Evolutionary conservation across 2,113 vertebrate species (phyloP), one percentile per base, ranked within the genome.

Genomic region (Cynopterus brachyotis): DNA sequence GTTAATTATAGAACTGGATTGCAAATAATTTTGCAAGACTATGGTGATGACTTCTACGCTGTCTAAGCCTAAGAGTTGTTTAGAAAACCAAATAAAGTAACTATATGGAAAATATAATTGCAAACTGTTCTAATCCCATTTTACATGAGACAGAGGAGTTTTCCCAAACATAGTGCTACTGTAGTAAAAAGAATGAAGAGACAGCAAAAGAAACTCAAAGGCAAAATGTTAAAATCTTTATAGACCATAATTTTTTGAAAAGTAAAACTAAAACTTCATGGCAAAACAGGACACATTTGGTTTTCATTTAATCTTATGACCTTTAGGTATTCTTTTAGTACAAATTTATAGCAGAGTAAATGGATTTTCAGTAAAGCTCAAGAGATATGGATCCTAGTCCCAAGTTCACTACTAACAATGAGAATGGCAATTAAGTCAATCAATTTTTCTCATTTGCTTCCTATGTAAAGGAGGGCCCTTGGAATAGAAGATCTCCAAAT

Each of bases 171-270:
- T 19, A 40, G 2, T 9, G 30, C 3, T 75, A n/a, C 12, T 62
- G 22, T 20, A 69, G 5, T 73, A 50, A 91, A 96, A 96, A 59
- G 30, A 84, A 73, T 55, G 9, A 96, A 87, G 55, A 75, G 10
- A 55, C 0, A 73, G 30, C 22, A 92, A 22, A 93, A 64, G 10
- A 84, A 86, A 57, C 22, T 81, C 30, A 76, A 96, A 81, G 2
- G 8, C 20, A 53, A 72, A 59, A 66, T 37, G 9, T 89, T 89
- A 47, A 30, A 67, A 86, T 37, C 3, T 84, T 45, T 47, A 59
- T 47, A 30, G 37, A 59, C 2, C 13, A 15, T 7, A 37, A 42
- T 89, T 76, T 93, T 89, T 79, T 78, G 28, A 76, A 37, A 73
- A 89, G 4, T 72, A 55, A 94, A 94, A 66, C 53, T 79, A 64